These are phyloP conservation scores for Pungitius pungitius DNA, from an alignment of 2,113 vertebrate species.

Conservation along the genomic window DNA sequence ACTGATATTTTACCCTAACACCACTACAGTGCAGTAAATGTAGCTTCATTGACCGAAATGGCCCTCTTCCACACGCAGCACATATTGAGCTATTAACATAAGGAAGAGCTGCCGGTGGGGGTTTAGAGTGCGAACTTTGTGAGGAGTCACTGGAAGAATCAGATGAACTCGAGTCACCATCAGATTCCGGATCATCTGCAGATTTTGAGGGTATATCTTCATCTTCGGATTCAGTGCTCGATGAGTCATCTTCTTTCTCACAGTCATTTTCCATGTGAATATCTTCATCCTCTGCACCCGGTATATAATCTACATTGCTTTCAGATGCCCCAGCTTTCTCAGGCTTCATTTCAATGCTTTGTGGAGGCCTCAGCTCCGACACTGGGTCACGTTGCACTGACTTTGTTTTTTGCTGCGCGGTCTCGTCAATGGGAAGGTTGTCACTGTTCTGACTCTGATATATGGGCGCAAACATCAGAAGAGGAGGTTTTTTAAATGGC, in stretches of 20 bases:
- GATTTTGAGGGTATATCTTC: not conserved
- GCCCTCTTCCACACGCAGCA: conserved; percentile 64
- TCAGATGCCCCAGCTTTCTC: conserved; percentile 3
- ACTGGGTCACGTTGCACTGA: accelerated
- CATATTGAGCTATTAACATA: conserved; percentile 36
- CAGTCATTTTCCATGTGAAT: conserved; percentile 8
- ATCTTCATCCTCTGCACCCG: conserved; percentile 27
- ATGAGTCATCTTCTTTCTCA: conserved; percentile 19
- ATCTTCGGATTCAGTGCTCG: conserved; percentile 14
- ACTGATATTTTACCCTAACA: conserved; percentile 25
- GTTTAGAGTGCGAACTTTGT: conserved; percentile 1
- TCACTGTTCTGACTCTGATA: not conserved
- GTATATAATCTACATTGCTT: conserved; percentile 34
- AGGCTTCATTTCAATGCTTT: conserved; percentile 19
- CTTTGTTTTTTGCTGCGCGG: not conserved
- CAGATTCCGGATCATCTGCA: conserved; percentile 28
- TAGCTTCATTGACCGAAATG: conserved; percentile 53
- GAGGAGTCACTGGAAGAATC: conserved; percentile 44
- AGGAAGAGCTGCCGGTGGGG: not conserved
- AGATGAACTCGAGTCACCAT: conserved; percentile 43
- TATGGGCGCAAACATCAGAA: not conserved
- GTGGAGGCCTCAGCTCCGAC: not conserved
- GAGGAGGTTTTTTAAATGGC: not conserved
- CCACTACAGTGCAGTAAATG: conserved; percentile 54
- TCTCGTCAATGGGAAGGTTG: not conserved